phyloP scores from a whole-genome alignment of 92 coral and sea anemone genomes.

The Montipora capitata region DNA sequence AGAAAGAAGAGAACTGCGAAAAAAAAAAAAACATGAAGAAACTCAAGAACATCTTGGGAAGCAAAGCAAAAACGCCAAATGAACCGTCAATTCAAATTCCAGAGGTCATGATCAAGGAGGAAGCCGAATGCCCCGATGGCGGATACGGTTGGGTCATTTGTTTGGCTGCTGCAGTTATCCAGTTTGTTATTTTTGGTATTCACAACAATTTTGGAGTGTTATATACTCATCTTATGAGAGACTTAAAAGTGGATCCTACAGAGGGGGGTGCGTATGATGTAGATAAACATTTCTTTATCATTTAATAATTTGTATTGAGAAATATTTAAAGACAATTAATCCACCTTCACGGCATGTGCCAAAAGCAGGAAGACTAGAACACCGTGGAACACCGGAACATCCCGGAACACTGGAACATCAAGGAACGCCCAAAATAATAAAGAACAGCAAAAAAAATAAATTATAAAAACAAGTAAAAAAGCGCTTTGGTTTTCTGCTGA shows the following conservation, averaged over 20 bases:
- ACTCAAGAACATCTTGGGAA: constrained; percentile 20
- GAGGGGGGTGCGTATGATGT: constrained; percentile 66
- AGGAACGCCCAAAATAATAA: too few relatives aligned
- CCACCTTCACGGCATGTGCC: not conserved
- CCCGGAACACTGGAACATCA: too few relatives aligned
- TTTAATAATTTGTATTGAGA: not conserved
- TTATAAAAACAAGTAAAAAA: too few relatives aligned
- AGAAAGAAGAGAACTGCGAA: not conserved
- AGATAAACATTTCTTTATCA: not conserved
- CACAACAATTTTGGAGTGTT: constrained; percentile 92
- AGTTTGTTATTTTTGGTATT: constrained; percentile 89
- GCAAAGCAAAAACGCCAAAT: constrained; percentile 15
- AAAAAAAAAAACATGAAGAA: constrained; percentile 1
- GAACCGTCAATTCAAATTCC: not conserved
- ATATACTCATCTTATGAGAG: constrained; percentile 81
- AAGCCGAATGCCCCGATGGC: constrained; percentile 83
- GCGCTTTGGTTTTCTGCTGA: too few relatives aligned
- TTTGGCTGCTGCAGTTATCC: constrained; percentile 86
- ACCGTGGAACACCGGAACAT: too few relatives aligned
- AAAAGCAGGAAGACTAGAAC: too few relatives aligned
- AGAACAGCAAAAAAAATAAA: too few relatives aligned
- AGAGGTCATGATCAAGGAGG: not conserved
- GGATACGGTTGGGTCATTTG: constrained; percentile 92
- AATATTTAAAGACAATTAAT: not conserved
- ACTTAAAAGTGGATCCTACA: constrained; percentile 72